phyloP scores from a whole-genome alignment of 2,113 vertebrate species.

The Micronycteris hirsuta region DNA sequence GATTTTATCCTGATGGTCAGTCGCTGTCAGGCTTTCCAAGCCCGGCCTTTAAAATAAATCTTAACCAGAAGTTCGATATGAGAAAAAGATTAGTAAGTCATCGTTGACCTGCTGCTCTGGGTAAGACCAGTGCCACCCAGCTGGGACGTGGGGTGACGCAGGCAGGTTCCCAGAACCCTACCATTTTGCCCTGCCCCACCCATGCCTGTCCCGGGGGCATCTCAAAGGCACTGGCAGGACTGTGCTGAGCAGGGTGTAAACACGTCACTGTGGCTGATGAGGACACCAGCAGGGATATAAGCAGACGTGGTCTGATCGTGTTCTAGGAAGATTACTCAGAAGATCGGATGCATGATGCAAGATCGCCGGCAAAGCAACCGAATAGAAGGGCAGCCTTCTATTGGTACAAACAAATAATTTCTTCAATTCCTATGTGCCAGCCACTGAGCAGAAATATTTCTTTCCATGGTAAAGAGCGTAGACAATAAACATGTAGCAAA shows the following conservation, averaged over 20 bases:
- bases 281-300: not conserved
- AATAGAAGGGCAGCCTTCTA: not conserved
- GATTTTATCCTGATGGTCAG: not conserved
- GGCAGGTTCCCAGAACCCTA: not conserved
- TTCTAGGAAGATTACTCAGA: not conserved
- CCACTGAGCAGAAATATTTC: not conserved
- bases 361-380: not conserved
- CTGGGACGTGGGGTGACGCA: not conserved
- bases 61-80: not conserved
- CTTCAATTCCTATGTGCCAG: not conserved
- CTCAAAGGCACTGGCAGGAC: not conserved
- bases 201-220: not conserved
- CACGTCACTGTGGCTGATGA: not conserved
- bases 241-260: not conserved
- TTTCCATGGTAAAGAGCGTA: not conserved
- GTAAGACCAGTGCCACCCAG: not conserved
- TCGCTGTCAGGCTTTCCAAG: not conserved
- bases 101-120: not conserved
- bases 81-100: not conserved
- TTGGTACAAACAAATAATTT: not conserved
- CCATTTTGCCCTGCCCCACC: too few relatives aligned
- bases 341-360: not conserved
- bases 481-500: not conserved
- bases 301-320: not conserved
- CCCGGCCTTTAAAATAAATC: not conserved